Percentiles rank a stretch among this genome's conserved stretches.
Evolutionary conservation across 2,797 vertebrate species (phyloP).

Genomic region (Rhinatrema bivittatum): DNA sequence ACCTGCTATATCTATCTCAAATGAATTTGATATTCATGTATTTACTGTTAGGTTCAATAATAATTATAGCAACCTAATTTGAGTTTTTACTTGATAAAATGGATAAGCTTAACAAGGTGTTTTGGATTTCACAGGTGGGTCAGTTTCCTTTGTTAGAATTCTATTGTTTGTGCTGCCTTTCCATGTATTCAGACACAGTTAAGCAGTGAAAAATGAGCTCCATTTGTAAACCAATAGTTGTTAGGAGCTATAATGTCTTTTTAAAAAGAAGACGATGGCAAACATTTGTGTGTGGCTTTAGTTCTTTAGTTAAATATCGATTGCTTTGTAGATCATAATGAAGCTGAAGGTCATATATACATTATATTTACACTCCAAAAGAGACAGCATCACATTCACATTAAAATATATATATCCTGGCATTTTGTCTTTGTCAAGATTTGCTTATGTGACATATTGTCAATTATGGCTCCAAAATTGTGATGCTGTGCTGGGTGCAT

Average conservation of each 20-base stretch:
- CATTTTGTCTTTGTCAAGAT: no score
- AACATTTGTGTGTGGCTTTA: background rate
- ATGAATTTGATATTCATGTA: constrained; percentile 15
- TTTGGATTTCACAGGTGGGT: constrained; percentile 16
- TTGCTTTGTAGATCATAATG: background rate
- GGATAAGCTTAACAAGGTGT: constrained; percentile 22
- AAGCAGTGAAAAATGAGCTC: background rate
- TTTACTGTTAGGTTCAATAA: no score
- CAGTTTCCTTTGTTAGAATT: constrained; percentile 18
- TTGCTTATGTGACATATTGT: no score
- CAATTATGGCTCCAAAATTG: no score
- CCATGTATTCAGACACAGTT: background rate
- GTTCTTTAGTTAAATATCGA: background rate
- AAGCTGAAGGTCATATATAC: background rate
- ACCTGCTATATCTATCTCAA: constrained; percentile 27
- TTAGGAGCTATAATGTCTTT: background rate
- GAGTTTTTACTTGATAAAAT: constrained; percentile 27
- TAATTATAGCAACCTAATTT: constrained; percentile 37
- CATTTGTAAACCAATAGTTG: background rate
- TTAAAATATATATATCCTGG: no score
- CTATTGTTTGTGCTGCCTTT: background rate
- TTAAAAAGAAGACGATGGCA: background rate
- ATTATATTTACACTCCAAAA: no score
- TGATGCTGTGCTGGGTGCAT: no score
- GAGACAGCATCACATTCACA: no score